Evolutionary conservation across 2,113 vertebrate species (phyloP), one percentile per base, ranked within the genome.

Genomic region (Thalassarche chlororhynchos): DNA sequence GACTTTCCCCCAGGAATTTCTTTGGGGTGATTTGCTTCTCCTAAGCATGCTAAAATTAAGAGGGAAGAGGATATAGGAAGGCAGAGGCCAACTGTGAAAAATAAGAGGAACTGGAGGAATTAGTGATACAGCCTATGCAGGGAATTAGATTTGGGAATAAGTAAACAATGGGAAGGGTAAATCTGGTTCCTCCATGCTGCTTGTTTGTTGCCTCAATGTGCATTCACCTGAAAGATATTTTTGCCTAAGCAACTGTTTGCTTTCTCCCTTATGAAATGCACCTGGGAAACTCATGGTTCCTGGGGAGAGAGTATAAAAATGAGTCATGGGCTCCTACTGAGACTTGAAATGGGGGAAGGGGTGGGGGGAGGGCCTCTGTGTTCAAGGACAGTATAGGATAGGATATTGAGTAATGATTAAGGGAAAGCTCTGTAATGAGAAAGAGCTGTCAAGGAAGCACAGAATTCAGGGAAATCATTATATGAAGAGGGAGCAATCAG

Each of bases 81-180:
- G 78, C 40, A 70, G 89, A 96, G 78, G 66, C 91, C 93, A 95
- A 87, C 82, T 74, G n/a, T 80, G 78, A 72, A 85, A 89, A 94
- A 44, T 19, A 90, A 94, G 31, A 93, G 40, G 40, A 74, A 61
- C 20, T 34, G n/a, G n/a, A 87, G 66, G 46, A 92, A 52, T 9
- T 90, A 69, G 52, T 85, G 77, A 74, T 74, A 38, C 14, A 85
- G 49, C 7, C 62, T 72, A 25, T 61, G 80, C 78, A 72, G 66
- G 74, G 84, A 97, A 89, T 93, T 96, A 70, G 89, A 58, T 29
- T 83, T 87, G 87, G 87, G 87, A 97, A 95, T 92, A 97, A 75
- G 20, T 61, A 72, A 95, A 95, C 74, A 89, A 96, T 77, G 58
- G 78, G 58, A 93, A 97, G 94, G 62, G 89, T 93, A 87, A 92